Conservation (phyloP, 2,888 invertebrate genomes). For the Baronia brevicornis region DNA sequence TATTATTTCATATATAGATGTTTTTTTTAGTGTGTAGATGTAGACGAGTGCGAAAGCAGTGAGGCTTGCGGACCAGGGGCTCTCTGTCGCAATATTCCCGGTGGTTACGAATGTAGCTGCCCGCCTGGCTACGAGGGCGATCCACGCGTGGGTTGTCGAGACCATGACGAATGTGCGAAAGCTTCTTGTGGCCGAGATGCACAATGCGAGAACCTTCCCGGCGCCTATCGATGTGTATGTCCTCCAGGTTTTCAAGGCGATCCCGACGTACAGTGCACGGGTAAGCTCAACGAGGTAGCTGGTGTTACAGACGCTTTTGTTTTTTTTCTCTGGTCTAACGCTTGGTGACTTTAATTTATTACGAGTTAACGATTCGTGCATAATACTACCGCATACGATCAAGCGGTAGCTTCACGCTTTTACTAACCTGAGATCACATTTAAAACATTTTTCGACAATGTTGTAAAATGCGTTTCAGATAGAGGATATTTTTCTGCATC, state of each 20-base stretch:
- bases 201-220: slow-evolving; percentile 85
- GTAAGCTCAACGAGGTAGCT: slow-evolving; percentile 59
- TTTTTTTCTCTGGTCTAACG: slow-evolving; percentile 56
- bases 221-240: slow-evolving; percentile 87
- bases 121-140: slow-evolving; percentile 88
- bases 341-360: slow-evolving; percentile 48
- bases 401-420: slow-evolving; percentile 67
- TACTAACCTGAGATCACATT: slow-evolving; percentile 49
- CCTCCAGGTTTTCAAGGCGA: slow-evolving; percentile 89
- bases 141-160: slow-evolving; percentile 82
- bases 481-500: slow-evolving; percentile 4
- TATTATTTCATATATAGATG: slow-evolving; percentile 16
- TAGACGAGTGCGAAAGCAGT: slow-evolving; percentile 86
- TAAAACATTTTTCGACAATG: slow-evolving; percentile 31
- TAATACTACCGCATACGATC: slow-evolving; percentile 64
- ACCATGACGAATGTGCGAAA: slow-evolving; percentile 84
- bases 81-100: slow-evolving; percentile 85
- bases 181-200: slow-evolving; percentile 87
- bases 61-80: slow-evolving; percentile 87
- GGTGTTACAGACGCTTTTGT: slow-evolving; percentile 5
- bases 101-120: slow-evolving; percentile 89
- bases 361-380: slow-evolving; percentile 41
- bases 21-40: slow-evolving; percentile 87
- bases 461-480: slow-evolving; percentile 35
- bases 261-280: slow-evolving; percentile 83